Base-by-base conservation (phyloP, 2,113 vertebrate genomes). In the Colius striatus region DNA sequence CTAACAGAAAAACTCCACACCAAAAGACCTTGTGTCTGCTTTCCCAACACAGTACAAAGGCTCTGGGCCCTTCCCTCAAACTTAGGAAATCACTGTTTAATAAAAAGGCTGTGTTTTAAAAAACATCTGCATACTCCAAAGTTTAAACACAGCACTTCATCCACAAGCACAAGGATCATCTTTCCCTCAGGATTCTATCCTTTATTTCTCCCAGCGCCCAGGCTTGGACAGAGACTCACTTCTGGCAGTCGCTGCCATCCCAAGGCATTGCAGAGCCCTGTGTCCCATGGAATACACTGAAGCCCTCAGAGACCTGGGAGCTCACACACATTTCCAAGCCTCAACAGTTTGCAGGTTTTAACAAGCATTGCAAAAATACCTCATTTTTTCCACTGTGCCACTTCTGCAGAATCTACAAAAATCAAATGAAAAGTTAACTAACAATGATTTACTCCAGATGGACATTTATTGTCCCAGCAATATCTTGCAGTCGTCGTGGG, bases 381-480 rank as follows among this genome's bases (percentile, higher is more conserved):
- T 93, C 10, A 7, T 14, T 92, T 41, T 27, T 66, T 86, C 45
- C n/a, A 53, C 15, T 9, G 71, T 11, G 41, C 62, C 45, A 5
- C 82, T 87, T 55, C 90, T 55, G 29, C 63, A 61, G 5, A 61
- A 61, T 14, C 51, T 26, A 54, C 32, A 55, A 80, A 80, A 93
- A 87, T 58, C 18, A 67, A 87, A 85, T 55, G 22, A 48, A 83
- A 95, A 95, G 55, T 41, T 91, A 91, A 91, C 75, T 53, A 83
- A 83, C 85, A 74, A 7, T 57, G 32, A 81, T 93, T 93, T 96
- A 74, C 51, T 90, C 63, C 81, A 78, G 55, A 73, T 60, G 89
- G 87, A 80, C 83, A 63, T 71, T 93, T 77, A 71, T 81, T 84
- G 60, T 50, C 67, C 66, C 4, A 1, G 2, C 13, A 78, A 80